phyloP scores from a whole-genome alignment of 92 coral and sea anemone species.

The Epizoanthus rinbou region DNA sequence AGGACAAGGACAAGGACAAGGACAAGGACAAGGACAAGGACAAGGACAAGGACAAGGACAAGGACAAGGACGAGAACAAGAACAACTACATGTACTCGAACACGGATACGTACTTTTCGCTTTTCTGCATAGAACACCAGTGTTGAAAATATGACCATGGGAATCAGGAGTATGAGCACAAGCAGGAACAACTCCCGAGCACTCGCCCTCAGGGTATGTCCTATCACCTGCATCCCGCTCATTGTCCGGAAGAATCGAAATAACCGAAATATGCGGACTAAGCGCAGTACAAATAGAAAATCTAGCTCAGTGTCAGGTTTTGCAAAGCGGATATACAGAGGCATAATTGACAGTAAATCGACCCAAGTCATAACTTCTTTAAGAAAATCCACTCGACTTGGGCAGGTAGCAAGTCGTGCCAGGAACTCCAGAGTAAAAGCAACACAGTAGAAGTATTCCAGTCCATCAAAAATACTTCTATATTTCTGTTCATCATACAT shows the following conservation, averaged over 20 bases:
- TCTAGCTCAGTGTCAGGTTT: conserved; percentile 40
- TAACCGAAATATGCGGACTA: conserved; percentile 96
- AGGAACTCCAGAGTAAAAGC: conserved; percentile 85
- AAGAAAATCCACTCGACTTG: conserved; percentile 60
- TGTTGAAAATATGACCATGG: conserved; percentile 98
- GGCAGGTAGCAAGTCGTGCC: conserved; percentile 81
- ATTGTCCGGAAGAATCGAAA: conserved; percentile 98
- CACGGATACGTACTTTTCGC: neutral
- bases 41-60: no score
- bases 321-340: conserved; percentile 79
- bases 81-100: neutral
- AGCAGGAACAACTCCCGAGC: conserved; percentile 91
- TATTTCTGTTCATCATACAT: conserved; percentile 39
- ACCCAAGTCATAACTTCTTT: conserved; percentile 93
- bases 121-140: conserved; percentile 88
- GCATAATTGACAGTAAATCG: conserved; percentile 88
- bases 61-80: no score
- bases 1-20: no score
- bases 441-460: conserved; percentile 84
- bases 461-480: conserved; percentile 50
- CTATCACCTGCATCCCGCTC: conserved; percentile 99
- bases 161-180: conserved; percentile 82
- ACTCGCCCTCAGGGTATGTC: conserved; percentile 96
- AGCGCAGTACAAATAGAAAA: conserved; percentile 87
- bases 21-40: no score